Evolutionary conservation across 2,888 invertebrate species (phyloP).

Genomic region (Leptinotarsa peninsularis): DNA sequence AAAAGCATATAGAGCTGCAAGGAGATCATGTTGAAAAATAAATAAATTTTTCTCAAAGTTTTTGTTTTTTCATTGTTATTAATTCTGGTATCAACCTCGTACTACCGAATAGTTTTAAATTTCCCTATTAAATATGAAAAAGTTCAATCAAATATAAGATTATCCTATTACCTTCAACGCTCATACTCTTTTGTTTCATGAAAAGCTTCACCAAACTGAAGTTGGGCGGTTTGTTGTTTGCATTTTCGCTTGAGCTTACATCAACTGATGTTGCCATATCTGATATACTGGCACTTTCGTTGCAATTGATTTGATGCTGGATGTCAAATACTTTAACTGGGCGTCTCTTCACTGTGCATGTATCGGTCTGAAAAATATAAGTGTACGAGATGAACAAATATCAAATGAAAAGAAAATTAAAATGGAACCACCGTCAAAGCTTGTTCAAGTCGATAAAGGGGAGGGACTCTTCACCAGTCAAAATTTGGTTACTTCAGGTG

Average conservation of each 20-base stretch:
- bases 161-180: conserved; percentile 76
- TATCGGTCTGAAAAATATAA: conserved; percentile 55
- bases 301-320: conserved; percentile 63
- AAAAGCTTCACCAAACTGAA: conserved; percentile 88
- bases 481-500: too few species aligned
- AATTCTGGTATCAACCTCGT: too few species aligned
- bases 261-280: conserved; percentile 66
- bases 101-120: too few species aligned
- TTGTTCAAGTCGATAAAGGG: too few species aligned
- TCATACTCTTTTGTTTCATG: conserved; percentile 89
- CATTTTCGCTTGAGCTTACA: conserved; percentile 57
- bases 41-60: too few species aligned
- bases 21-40: too few species aligned
- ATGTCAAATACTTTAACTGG: conserved; percentile 66
- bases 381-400: background rate
- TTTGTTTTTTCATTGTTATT: too few species aligned
- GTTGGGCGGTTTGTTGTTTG: conserved; percentile 68
- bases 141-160: background rate
- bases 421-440: too few species aligned
- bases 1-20: too few species aligned
- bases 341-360: conserved; percentile 57
- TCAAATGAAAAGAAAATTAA: too few species aligned
- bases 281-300: conserved; percentile 60
- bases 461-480: too few species aligned
- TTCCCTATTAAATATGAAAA: too few species aligned